Base-by-base conservation (phyloP, 1,140 invertebrate species). In the Pogonus chalceus region DNA sequence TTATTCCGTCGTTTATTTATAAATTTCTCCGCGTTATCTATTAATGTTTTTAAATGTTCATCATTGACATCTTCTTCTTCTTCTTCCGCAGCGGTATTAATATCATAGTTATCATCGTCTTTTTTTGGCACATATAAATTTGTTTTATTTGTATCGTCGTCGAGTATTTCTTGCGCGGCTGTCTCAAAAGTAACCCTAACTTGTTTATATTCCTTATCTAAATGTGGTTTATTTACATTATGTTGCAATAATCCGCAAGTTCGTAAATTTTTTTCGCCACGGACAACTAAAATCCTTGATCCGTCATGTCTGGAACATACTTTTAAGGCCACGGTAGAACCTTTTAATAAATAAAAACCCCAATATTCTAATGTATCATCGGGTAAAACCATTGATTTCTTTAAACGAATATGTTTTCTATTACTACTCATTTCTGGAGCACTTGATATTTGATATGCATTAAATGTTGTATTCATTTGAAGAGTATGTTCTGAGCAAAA, bases 301-400 rank as follows among this genome's bases (percentile, higher is more conserved):
- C 87, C 87, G 61, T 83, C 74, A 69, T 79, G 85, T 69, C 84
- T 78, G 37, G 87, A 89, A 69, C 90, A 92, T 31, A 87, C 81
- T 58, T 85, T 86, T 7, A 91, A 70, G 48, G 77, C 76, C 1
- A 91, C 84, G 14, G 75, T 80, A 12, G 87, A 85, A 16, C 87
- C 87, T 67, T 80, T 79, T 20, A 87, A 75, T 14, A 92, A 68
- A 72, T 86, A 91, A 74, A 92, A 92, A 20, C 88, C 88, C 87
- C 87, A 92, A 70, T 91, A 92, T 68, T 91, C 88, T 26, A 91
- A 72, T 20, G 87, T 87, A 63, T 92, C 88, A 70, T 91, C 88
- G 1, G 86, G 85, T 57, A 92, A 69, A 9, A 71, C 79, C 82
- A 92, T 87, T 39, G 85, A 86, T 64, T 90, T 89, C 62, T 83